phyloP scores from a whole-genome alignment of 1,140 invertebrate genomes.

The Polypedilum pembai region DNA sequence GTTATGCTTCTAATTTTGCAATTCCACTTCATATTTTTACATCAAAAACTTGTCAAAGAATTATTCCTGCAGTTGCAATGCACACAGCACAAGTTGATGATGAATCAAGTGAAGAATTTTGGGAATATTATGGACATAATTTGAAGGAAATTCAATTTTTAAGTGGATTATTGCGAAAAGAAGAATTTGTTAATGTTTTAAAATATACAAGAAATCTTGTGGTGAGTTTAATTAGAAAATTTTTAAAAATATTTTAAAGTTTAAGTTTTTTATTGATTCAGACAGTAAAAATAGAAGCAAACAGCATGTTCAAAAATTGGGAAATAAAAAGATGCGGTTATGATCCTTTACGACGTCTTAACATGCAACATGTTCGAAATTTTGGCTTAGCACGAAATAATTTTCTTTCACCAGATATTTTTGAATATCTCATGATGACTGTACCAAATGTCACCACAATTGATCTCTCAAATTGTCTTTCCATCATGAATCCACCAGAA shows the following conservation, averaged over 20 bases:
- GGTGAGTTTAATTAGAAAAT: too few species aligned
- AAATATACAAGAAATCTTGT: background rate
- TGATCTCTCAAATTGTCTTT: background rate
- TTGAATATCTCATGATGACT: background rate
- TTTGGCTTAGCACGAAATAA: background rate
- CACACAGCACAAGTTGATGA: slow-evolving; percentile 13
- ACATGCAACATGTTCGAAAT: background rate
- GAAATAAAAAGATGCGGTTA: background rate
- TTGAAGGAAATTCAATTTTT: background rate
- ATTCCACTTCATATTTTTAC: background rate
- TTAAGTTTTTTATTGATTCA: background rate
- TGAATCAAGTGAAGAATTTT: background rate
- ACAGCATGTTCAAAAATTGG: slow-evolving; percentile 21
- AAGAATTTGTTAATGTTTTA: slow-evolving; percentile 15
- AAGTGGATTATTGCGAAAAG: slow-evolving; percentile 11
- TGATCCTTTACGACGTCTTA: background rate
- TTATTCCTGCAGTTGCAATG: background rate
- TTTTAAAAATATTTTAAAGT: too few species aligned
- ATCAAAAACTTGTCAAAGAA: background rate
- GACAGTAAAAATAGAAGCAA: background rate
- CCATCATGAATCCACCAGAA: slow-evolving; percentile 16
- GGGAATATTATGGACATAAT: slow-evolving; percentile 14
- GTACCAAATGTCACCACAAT: background rate
- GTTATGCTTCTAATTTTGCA: background rate
- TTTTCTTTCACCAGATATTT: background rate